Conservation (phyloP, 2,888 invertebrate genomes). For the Pedicia rivosa region DNA sequence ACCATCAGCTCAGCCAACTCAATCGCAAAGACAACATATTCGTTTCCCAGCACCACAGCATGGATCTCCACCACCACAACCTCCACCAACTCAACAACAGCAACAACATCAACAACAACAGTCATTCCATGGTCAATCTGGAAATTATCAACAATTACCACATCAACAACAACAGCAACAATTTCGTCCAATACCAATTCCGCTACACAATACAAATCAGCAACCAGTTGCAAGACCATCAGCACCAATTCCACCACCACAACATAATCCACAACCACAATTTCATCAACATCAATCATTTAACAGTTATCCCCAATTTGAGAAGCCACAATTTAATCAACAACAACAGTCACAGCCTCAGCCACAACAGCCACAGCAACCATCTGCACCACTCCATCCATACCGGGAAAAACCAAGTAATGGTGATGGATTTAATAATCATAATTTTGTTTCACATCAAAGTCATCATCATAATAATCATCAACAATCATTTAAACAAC, state of each 20-base stretch:
- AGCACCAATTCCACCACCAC: conserved; percentile 29
- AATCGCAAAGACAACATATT: not conserved
- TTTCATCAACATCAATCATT: conserved; percentile 14
- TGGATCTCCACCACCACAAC: conserved; percentile 13
- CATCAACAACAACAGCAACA: conserved; percentile 19
- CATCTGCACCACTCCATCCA: conserved; percentile 16
- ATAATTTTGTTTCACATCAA: conserved; percentile 11
- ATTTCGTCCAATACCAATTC: conserved; percentile 29
- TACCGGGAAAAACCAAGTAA: conserved; percentile 24
- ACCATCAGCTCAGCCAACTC: no score
- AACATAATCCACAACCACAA: conserved; percentile 20
- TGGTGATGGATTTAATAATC: conserved; percentile 14
- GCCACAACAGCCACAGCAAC: conserved; percentile 22
- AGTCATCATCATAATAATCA: conserved; percentile 17
- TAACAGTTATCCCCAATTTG: conserved; percentile 28
- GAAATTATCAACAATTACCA: conserved; percentile 2
- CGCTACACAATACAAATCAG: conserved; percentile 29
- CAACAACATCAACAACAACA: conserved; percentile 15
- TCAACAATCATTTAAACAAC: conserved; percentile 11
- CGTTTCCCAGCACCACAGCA: not conserved
- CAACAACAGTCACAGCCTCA: conserved; percentile 37
- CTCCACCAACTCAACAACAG: not conserved
- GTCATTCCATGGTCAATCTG: conserved; percentile 17
- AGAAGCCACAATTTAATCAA: conserved; percentile 18
- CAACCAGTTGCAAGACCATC: conserved; percentile 17